Base-by-base conservation (phyloP, 2,888 invertebrate species). In the Heliconius aoede region DNA sequence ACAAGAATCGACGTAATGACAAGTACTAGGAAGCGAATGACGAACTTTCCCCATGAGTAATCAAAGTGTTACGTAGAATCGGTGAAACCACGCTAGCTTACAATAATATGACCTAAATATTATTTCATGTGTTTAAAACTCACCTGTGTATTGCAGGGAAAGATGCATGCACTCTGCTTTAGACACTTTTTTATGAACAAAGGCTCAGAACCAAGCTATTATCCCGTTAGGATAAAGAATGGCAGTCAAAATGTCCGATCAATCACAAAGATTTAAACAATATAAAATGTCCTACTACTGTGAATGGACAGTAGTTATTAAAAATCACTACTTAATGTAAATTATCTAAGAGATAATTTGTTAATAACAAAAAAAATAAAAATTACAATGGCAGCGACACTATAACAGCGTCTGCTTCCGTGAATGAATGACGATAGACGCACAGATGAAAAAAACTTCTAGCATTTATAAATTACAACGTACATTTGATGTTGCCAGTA, bases 111-210 rank as follows among this genome's bases (percentile, higher is more conserved):
- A 60, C 76, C 62, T 61, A 64, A 78, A 58, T 75, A 28, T 72
- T 69, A 58, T 58, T 74, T 73, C 58, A 74, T 77, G 60, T 64
- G 67, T 36, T 30, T 51, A 13, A 81, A 65, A 90, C 93, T 87
- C 84, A 95, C 94, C 94, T 94, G 94, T 87, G 92, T 94, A 92
- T 92, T 94, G 93, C 94, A 93, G 90, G 89, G 91, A 91, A 93
- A 95, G 94, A 95, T 95, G 93, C 95, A 95, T 95, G 94, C 95
- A 95, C 95, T 94, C 94, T 91, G 93, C 93, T 94, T 94, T 90
- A 84, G 88, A 91, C 90, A 93, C 94, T 94, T 92, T n/a, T 90
- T 88, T 85, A 82, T 85, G 87, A 93, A 94, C 93, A 94, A 94
- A 93, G 92, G 91, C 89, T 89, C 86, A 89, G 87, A 92, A 92